Percentiles rank a stretch among this genome's conserved stretches.
Evolutionary conservation across 92 coral and sea anemone species (phyloP).

Genomic region (Siderastrea radians): DNA sequence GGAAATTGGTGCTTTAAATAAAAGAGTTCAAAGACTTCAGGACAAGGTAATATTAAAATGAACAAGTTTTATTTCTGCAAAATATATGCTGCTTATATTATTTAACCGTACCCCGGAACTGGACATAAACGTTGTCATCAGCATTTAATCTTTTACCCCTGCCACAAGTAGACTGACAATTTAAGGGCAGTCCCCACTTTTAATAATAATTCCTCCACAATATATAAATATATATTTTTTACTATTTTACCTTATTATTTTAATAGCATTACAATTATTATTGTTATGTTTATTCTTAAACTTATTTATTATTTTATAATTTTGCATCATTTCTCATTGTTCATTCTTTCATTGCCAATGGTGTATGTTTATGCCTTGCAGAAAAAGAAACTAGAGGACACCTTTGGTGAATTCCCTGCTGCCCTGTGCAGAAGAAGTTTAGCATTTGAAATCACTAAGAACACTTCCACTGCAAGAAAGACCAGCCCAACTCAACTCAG

Average conservation of each 20-base stretch:
- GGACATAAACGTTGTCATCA: not conserved
- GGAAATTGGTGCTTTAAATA: slow-evolving; percentile 11
- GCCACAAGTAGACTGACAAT: not conserved
- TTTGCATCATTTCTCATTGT: too few relatives aligned
- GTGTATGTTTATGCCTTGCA: not conserved
- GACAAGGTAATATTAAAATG: slow-evolving; percentile 2
- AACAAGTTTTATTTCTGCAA: slow-evolving; percentile 1
- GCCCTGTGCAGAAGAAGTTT: not conserved
- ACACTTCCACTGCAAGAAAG: slow-evolving; percentile 47
- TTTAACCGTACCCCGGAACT: too few relatives aligned
- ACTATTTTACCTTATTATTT: not conserved
- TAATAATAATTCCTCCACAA: slow-evolving; percentile 5
- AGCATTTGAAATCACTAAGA: slow-evolving; percentile 21
- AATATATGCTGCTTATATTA: not conserved
- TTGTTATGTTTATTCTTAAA: not conserved
- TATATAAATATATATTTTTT: not conserved
- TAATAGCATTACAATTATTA: not conserved
- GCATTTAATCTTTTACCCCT: not conserved
- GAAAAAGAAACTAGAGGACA: slow-evolving; percentile 7
- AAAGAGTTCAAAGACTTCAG: slow-evolving; percentile 7
- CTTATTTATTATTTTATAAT: not conserved
- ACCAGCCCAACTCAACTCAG: slow-evolving; percentile 49
- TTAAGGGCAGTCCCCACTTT: not conserved
- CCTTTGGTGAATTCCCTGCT: not conserved
- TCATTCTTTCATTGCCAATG: too few relatives aligned